These are phyloP conservation scores for Columbina picui DNA, from an alignment of 2,113 vertebrate genomes.

Conservation along the genomic window DNA sequence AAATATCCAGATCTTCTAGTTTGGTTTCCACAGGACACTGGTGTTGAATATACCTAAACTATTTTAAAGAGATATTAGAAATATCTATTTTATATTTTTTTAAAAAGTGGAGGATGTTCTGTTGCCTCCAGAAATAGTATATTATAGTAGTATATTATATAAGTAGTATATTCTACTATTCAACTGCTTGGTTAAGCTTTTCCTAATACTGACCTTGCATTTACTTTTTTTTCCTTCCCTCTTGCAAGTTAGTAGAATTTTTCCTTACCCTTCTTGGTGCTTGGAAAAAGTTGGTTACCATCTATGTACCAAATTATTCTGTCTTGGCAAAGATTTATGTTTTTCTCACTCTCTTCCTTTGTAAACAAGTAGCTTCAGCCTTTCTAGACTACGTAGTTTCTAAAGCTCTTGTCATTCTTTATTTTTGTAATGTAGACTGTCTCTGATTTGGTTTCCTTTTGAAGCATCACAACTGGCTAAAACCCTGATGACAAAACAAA, in stretches of 20 bases:
- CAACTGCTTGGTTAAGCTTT: neutral
- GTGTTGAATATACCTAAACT: neutral
- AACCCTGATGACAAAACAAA: neutral
- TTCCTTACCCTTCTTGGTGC: neutral
- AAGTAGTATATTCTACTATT: neutral
- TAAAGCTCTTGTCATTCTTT: neutral
- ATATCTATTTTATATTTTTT: neutral
- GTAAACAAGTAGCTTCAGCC: neutral
- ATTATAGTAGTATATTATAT: neutral
- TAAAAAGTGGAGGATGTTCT: neutral
- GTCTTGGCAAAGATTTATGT: neutral
- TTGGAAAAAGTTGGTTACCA: neutral
- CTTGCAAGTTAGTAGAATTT: neutral
- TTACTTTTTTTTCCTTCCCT: neutral
- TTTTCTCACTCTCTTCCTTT: neutral
- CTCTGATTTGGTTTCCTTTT: neutral
- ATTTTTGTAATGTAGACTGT: neutral
- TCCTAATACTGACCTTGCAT: neutral
- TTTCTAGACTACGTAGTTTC: neutral
- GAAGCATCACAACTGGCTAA: neutral
- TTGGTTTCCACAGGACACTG: neutral
- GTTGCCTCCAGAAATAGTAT: neutral
- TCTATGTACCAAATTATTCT: neutral
- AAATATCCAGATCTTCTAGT: neutral
- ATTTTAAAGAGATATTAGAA: neutral